Evolutionary conservation across 2,797 vertebrate genomes (phyloP).

Genomic region (Dipus sagitta): DNA sequence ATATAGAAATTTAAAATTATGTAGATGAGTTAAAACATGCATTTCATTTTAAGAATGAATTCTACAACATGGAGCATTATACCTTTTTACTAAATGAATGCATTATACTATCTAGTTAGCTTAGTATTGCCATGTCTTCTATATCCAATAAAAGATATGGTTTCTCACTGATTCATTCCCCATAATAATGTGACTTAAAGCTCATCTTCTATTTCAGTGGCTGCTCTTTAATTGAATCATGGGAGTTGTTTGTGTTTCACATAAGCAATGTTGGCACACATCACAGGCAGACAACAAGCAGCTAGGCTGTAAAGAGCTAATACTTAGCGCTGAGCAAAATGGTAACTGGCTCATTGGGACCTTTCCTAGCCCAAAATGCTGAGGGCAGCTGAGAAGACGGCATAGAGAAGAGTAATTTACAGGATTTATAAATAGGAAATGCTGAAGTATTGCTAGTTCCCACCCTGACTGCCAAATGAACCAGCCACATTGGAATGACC

Average conservation of each 20-base stretch:
- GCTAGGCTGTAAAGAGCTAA: conserved; percentile 39
- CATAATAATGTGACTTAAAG: conserved; percentile 53
- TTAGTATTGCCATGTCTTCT: conserved; percentile 30
- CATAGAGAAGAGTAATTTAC: neutral
- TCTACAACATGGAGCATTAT: neutral
- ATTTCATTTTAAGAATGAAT: conserved; percentile 45
- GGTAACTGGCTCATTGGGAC: conserved; percentile 47
- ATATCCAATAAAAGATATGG: neutral
- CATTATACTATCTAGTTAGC: neutral
- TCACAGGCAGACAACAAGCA: conserved; percentile 51
- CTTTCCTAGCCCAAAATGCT: conserved; percentile 50
- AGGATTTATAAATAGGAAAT: conserved; percentile 32
- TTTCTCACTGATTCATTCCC: neutral
- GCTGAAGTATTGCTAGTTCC: neutral
- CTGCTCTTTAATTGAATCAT: conserved; percentile 55
- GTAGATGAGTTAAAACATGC: neutral
- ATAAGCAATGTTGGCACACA: conserved; percentile 16
- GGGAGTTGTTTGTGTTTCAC: conserved; percentile 67
- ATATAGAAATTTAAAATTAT: neutral
- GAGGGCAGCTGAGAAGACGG: conserved; percentile 49
- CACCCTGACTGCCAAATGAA: neutral
- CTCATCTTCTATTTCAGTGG: conserved; percentile 22
- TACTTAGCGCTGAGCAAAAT: conserved; percentile 39
- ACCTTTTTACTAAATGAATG: neutral
- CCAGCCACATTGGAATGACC: neutral